These are phyloP conservation scores for Drosophila kanekoi DNA, from an alignment of 2,888 invertebrate genomes.

Conservation along the genomic window DNA sequence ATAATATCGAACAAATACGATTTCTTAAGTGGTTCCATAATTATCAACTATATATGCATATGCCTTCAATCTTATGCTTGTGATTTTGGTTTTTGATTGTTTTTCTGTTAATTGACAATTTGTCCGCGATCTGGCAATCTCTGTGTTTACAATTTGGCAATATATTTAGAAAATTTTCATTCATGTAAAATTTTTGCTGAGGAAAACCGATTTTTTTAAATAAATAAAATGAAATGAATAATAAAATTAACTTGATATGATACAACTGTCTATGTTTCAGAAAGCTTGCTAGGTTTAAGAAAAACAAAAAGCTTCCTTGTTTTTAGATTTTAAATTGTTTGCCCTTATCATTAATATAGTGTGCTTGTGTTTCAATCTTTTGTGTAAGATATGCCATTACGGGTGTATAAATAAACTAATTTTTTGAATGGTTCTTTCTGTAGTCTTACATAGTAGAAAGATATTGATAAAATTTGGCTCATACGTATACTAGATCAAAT, in stretches of 20 bases:
- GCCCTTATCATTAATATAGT: too few relatives aligned
- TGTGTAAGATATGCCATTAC: too few relatives aligned
- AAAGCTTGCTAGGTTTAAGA: constrained; percentile 20
- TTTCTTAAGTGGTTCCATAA: constrained; percentile 44
- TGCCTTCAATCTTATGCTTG: background rate
- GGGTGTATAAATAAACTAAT: too few relatives aligned
- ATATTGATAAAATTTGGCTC: too few relatives aligned
- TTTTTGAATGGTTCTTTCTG: too few relatives aligned
- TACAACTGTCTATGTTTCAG: background rate
- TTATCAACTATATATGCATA: background rate
- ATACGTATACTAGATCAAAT: too few relatives aligned
- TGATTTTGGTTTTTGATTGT: background rate
- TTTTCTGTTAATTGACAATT: constrained; percentile 3
- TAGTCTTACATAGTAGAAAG: too few relatives aligned
- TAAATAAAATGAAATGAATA: background rate
- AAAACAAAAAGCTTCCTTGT: background rate
- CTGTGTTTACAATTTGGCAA: constrained; percentile 33
- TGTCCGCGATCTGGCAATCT: constrained; percentile 19
- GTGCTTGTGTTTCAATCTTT: too few relatives aligned
- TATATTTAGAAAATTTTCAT: constrained; percentile 25
- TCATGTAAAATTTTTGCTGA: constrained; percentile 25
- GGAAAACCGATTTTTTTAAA: constrained; percentile 22
- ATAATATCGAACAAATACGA: constrained; percentile 50
- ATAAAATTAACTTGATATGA: background rate
- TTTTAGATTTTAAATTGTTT: too few relatives aligned